phyloP scores from a whole-genome alignment of 2,888 invertebrate genomes.

The Cosmia pyralina region DNA sequence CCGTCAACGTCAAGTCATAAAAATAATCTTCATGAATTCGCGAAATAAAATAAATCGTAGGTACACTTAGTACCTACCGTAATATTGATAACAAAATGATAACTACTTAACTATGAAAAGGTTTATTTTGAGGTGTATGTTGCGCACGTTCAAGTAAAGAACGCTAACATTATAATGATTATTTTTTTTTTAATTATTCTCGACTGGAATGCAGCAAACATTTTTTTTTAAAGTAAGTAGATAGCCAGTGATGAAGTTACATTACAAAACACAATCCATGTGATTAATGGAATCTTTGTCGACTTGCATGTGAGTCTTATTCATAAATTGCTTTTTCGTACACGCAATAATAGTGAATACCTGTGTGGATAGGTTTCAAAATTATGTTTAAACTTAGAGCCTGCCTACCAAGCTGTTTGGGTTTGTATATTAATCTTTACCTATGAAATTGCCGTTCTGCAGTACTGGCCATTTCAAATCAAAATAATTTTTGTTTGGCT shows the following conservation, averaged over 20 bases:
- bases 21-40: slow-evolving; percentile 41
- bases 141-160: background rate
- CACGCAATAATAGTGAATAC: background rate
- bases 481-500: no score
- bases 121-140: background rate
- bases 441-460: no score
- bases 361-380: background rate
- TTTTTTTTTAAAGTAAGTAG: background rate
- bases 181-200: background rate
- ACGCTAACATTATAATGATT: no score
- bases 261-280: background rate
- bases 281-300: background rate
- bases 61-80: background rate
- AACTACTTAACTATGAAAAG: background rate
- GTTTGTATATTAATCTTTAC: no score
- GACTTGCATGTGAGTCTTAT: background rate
- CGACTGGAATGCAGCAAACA: no score
- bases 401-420: no score
- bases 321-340: background rate
- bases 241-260: background rate
- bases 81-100: slow-evolving; percentile 12
- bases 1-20: slow-evolving; percentile 74
- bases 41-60: slow-evolving; percentile 34
- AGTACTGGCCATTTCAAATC: no score
- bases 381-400: background rate